Evolutionary conservation across 2,797 vertebrate species (phyloP).

Genomic region (Pseudochaenichthys georgianus): DNA sequence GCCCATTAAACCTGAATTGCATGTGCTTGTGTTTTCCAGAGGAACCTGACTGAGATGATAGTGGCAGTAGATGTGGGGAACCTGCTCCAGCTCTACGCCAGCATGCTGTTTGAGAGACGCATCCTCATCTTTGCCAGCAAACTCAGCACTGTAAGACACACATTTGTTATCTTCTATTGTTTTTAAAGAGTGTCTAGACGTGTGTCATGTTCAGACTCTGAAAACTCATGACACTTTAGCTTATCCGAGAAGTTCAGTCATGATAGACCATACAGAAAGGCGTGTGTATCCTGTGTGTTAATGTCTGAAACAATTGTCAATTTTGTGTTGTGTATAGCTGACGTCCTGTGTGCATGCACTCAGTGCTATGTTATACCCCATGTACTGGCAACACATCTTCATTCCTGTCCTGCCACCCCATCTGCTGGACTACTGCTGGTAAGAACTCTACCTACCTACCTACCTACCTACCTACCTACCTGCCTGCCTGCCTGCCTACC

Average conservation of each 20-base stretch:
- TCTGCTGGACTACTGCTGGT: constrained; percentile 94
- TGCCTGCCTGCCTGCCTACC: too few species aligned
- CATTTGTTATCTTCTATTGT: background rate
- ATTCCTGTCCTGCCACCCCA: constrained; percentile 93
- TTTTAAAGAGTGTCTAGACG: background rate
- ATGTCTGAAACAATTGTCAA: constrained; percentile 16
- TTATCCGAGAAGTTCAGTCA: too few species aligned
- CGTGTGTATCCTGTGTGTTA: background rate
- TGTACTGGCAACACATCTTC: constrained; percentile 96
- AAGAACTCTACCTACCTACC: constrained; percentile 17
- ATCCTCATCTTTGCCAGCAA: constrained; percentile 91
- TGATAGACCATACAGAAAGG: too few species aligned
- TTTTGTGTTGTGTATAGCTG: constrained; percentile 71
- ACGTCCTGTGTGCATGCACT: constrained; percentile 90
- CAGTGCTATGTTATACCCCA: constrained; percentile 88
- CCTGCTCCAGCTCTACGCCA: constrained; percentile 91
- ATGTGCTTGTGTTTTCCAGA: constrained; percentile 75
- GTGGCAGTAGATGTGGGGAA: constrained; percentile 91
- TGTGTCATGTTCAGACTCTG: background rate
- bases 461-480: too few species aligned
- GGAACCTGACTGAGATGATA: constrained; percentile 93
- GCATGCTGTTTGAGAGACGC: constrained; percentile 91
- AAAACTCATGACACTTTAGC: background rate
- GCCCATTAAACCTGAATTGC: background rate
- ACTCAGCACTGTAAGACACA: constrained; percentile 90